Percentiles rank a stretch among this genome's conserved stretches.
Conservation (phyloP, 2,113 vertebrate species). For the Parus major region DNA sequence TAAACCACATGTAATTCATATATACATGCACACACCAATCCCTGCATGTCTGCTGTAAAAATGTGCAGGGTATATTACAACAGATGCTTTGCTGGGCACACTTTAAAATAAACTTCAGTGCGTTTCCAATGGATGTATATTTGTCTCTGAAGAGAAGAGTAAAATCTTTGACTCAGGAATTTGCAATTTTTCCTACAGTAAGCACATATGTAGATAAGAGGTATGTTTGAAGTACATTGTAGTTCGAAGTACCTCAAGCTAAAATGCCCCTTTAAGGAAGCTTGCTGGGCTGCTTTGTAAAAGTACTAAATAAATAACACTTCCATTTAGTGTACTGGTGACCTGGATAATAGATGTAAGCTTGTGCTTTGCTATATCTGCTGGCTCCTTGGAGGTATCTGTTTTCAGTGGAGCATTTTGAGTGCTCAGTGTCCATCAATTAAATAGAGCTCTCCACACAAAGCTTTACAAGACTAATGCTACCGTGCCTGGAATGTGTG, state of each 20-base stretch:
- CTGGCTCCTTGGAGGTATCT: constrained; percentile 46
- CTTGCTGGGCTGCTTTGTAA: constrained; percentile 10
- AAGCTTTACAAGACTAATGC: constrained; percentile 57
- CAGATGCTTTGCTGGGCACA: neutral
- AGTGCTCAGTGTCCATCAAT: constrained; percentile 44
- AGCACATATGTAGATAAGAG: neutral
- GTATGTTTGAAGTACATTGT: neutral
- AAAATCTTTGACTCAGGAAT: neutral
- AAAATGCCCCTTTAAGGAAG: constrained; percentile 22
- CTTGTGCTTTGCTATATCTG: constrained; percentile 22
- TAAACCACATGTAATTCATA: neutral
- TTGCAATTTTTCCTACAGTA: neutral
- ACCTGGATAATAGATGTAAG: constrained; percentile 46
- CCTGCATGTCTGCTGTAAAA: neutral
- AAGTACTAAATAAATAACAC: constrained; percentile 40
- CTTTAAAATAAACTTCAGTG: neutral
- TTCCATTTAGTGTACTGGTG: constrained; percentile 38
- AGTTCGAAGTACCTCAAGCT: neutral
- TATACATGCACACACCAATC: neutral
- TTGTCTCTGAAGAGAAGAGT: constrained; percentile 4
- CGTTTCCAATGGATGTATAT: neutral
- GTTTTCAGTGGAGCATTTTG: constrained; percentile 50
- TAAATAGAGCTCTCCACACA: constrained; percentile 57
- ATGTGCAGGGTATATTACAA: neutral
- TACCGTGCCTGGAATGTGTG: constrained; percentile 21